phyloP scores from a whole-genome alignment of 2,888 invertebrate species.

The Netelia inedita region DNA sequence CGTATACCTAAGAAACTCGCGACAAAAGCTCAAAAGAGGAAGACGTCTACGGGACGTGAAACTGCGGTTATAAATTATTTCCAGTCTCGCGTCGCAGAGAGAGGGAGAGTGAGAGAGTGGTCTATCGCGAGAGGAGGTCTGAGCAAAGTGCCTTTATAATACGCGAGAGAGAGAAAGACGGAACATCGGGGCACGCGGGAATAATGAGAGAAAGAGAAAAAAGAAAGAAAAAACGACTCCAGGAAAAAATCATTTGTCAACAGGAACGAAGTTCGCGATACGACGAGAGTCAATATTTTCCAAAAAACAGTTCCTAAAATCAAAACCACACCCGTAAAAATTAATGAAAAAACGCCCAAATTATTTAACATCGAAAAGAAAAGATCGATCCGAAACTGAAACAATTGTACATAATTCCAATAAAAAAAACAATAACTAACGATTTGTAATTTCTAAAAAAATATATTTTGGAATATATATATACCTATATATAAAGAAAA shows the following conservation, averaged over 20 bases:
- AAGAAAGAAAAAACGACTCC: slow-evolving; percentile 22
- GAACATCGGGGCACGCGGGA: not conserved
- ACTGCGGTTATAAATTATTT: slow-evolving; percentile 60
- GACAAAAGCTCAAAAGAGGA: slow-evolving; percentile 51
- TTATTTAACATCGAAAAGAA: too few relatives aligned
- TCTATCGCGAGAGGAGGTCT: slow-evolving; percentile 2
- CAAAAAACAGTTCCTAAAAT: not conserved
- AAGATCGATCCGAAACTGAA: too few relatives aligned
- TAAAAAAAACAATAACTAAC: too few relatives aligned
- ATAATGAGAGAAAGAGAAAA: not conserved
- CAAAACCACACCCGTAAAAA: too few relatives aligned
- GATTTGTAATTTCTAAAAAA: too few relatives aligned
- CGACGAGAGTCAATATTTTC: not conserved
- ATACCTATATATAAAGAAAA: too few relatives aligned
- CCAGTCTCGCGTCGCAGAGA: slow-evolving; percentile 20
- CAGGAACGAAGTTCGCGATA: slow-evolving; percentile 2
- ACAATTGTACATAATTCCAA: too few relatives aligned
- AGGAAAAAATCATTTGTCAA: not conserved
- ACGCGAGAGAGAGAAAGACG: slow-evolving; percentile 3
- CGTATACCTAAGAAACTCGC: slow-evolving; percentile 25
- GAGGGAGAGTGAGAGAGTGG: not conserved
- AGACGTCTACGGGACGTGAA: slow-evolving; percentile 37
- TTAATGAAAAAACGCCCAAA: too few relatives aligned
- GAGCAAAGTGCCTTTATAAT: slow-evolving; percentile 14
- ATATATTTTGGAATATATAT: too few relatives aligned